Evolutionary conservation across 2,888 invertebrate species (phyloP), one percentile per base, ranked within the genome.

Genomic region (Acleris laterana): DNA sequence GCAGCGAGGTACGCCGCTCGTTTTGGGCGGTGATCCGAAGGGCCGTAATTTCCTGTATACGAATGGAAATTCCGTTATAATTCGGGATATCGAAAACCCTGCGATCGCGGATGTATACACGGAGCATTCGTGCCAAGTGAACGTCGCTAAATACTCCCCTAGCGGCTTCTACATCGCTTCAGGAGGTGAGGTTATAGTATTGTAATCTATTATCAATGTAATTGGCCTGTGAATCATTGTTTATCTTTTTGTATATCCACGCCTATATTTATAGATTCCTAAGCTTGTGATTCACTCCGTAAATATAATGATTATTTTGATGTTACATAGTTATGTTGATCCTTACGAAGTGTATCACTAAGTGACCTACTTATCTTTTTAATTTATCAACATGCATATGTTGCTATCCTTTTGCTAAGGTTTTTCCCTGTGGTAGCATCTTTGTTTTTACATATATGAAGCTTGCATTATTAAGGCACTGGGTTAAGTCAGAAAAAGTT

Each of bases 111-210:
- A 99, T 87, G 95, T 99, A 72, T 99, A 99, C 90, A 98, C 99
- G 4, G 99, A 99, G 89, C 99, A 99, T 92, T 97, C 99, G 56
- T 96, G 97, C 81, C 95, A 96, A 81, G 98, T 99, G 4, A 98
- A 98, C 84, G 98, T 99, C 67, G 99, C 99, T 68, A 99, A 99
- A 90, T 99, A 99, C 89, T 98, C 99, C 28, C 99, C 99, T 9
- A 98, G 98, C 88, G 98, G 99, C 72, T 99, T 98, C 93, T 99
- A 99, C 90, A 99, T 99, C 80, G 98, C 99, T 50, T 99, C 99
- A 72, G 99, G 98, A 93, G 98, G 98, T 98, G 94, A 94, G 87
- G 65, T 70, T 74, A 70, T 25, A n/a, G 46, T 16, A 9, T 28
- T 19, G 7, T 48, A 63, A 63, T 44, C 42, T 50, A 25, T 58